phyloP scores from a whole-genome alignment of 2,888 invertebrate species.

The Serrognathus titanus region DNA sequence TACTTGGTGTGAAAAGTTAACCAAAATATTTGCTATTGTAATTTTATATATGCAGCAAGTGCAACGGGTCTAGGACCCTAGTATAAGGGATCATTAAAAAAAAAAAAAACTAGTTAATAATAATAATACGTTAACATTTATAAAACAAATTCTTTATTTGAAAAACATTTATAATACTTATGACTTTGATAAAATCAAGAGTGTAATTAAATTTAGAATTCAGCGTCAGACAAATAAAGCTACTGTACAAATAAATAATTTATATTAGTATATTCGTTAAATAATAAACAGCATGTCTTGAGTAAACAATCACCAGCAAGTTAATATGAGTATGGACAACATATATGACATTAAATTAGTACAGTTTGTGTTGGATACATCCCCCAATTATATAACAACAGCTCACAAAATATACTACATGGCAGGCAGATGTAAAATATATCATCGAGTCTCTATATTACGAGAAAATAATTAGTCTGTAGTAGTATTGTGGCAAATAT shows the following conservation, averaged over 20 bases:
- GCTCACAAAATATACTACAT: slow-evolving; percentile 42
- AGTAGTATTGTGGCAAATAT: slow-evolving; percentile 20
- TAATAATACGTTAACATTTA: slow-evolving; percentile 19
- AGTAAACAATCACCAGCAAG: slow-evolving; percentile 45
- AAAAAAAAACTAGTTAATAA: too few species aligned
- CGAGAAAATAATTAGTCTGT: slow-evolving; percentile 20
- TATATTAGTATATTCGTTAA: slow-evolving; percentile 27
- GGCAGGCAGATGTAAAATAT: slow-evolving; percentile 41
- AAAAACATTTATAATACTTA: slow-evolving; percentile 51
- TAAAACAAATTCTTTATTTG: slow-evolving; percentile 51
- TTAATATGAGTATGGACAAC: slow-evolving; percentile 41
- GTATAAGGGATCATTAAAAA: too few species aligned
- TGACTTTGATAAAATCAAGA: slow-evolving; percentile 34
- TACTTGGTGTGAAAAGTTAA: too few species aligned
- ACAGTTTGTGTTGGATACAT: slow-evolving; percentile 31
- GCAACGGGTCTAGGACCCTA: too few species aligned
- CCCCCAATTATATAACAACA: slow-evolving; percentile 32
- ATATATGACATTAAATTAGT: slow-evolving; percentile 48
- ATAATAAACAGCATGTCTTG: slow-evolving; percentile 36
- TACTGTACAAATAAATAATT: slow-evolving; percentile 39
- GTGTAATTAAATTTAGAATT: slow-evolving; percentile 28
- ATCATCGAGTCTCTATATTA: slow-evolving; percentile 17
- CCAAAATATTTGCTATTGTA: too few species aligned
- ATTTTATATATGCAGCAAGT: too few species aligned
- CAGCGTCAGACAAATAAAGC: slow-evolving; percentile 39